Conservation (phyloP, 1,140 invertebrate genomes). For the Aphelenchoides fujianensis region DNA sequence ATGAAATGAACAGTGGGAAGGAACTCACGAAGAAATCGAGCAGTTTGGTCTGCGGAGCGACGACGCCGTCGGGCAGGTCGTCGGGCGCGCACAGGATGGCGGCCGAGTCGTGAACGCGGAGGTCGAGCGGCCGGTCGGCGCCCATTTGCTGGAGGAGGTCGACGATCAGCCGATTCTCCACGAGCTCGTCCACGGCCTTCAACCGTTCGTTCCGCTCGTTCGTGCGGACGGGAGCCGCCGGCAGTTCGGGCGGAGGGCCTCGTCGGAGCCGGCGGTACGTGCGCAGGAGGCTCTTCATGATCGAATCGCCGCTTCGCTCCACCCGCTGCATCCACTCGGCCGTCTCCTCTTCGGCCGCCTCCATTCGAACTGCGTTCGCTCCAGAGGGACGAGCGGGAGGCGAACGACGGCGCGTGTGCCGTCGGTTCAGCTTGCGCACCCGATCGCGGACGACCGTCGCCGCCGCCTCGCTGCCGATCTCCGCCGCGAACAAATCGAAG, state of each 20-base stretch:
- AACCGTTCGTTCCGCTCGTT: background rate
- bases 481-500: background rate
- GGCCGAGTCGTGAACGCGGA: background rate
- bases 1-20: background rate
- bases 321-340: background rate
- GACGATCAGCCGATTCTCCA: background rate
- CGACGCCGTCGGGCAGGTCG: background rate
- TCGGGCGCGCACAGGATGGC: background rate
- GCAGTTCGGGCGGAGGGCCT: background rate
- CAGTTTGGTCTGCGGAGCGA: background rate
- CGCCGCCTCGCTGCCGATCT: background rate
- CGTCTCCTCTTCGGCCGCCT: background rate
- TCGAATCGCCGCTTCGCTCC: background rate
- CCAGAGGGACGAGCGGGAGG: background rate
- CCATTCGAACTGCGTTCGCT: background rate
- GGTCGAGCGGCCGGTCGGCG: background rate
- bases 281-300: background rate
- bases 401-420: no score
- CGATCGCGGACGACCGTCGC: background rate
- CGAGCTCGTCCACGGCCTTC: background rate
- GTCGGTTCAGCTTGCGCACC: no score
- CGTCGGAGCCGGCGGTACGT: background rate
- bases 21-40: background rate
- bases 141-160: background rate
- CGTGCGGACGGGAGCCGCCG: no score